A percentile compares a stretch with the other conserved stretches of the same genome.
Conservation (phyloP, 2,113 vertebrate genomes). For the Vombatus ursinus region DNA sequence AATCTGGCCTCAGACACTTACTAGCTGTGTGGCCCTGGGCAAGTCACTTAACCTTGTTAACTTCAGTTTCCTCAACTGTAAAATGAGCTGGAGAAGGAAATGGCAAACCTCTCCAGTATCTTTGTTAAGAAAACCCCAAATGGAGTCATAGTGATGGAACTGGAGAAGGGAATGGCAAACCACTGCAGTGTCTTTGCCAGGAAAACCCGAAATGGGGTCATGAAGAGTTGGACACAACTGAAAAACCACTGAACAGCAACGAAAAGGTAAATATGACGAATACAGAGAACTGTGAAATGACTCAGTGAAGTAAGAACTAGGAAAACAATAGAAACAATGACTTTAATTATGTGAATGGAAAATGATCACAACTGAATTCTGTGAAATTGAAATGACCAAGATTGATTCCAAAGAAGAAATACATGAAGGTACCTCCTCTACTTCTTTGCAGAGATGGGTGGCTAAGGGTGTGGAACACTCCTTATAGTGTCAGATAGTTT, state of each 20-base stretch:
- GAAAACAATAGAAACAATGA: neutral
- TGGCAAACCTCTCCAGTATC: neutral
- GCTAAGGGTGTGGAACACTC: neutral
- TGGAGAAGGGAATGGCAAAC: neutral
- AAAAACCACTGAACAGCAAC: neutral
- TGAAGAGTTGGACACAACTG: neutral
- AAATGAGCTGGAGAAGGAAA: neutral
- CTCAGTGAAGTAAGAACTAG: neutral
- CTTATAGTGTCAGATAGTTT: neutral
- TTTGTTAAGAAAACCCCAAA: neutral
- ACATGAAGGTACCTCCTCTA: neutral
- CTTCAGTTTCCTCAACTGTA: neutral
- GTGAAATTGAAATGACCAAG: neutral
- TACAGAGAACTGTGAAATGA: neutral
- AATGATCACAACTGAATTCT: neutral
- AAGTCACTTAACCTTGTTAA: neutral
- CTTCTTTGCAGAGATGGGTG: neutral
- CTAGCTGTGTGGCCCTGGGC: neutral
- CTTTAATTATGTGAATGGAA: neutral
- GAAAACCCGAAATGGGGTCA: neutral
- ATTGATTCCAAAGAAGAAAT: neutral
- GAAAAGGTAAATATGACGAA: neutral
- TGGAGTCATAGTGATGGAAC: too few relatives aligned
- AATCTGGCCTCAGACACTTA: neutral
- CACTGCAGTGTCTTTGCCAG: neutral